A percentile compares a stretch with the other conserved stretches of the same genome.
These are phyloP conservation scores for Selenia dentaria DNA, from an alignment of 2,888 invertebrate species.

Conservation along the genomic window DNA sequence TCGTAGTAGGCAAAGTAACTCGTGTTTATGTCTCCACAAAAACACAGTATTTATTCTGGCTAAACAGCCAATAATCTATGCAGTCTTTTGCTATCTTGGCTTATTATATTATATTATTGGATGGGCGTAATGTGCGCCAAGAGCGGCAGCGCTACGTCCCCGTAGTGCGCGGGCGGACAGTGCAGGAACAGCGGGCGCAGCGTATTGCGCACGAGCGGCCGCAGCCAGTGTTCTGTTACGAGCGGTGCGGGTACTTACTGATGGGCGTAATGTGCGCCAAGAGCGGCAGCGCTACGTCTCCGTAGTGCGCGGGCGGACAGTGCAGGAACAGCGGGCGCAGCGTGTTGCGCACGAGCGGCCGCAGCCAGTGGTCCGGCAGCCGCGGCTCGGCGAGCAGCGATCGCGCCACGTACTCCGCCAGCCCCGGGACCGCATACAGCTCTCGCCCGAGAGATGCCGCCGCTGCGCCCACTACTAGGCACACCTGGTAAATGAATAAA, in stretches of 20 bases:
- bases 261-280: conserved; percentile 91
- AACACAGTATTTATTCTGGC: no score
- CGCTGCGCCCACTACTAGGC: conserved; percentile 85
- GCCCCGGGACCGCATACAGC: conserved; percentile 91
- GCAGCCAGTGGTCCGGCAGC: conserved; percentile 94
- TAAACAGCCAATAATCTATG: no score
- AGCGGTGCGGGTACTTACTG: conserved; percentile 83
- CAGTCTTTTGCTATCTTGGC: no score
- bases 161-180: conserved; percentile 93
- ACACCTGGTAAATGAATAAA: conserved; percentile 74
- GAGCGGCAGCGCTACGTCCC: conserved; percentile 90
- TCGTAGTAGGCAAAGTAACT: no score
- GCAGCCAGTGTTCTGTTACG: conserved; percentile 56
- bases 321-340: conserved; percentile 93
- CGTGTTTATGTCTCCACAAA: no score
- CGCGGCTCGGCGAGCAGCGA: conserved; percentile 89
- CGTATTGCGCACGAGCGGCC: conserved; percentile 93
- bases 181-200: conserved; percentile 93
- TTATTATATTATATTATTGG: no score
- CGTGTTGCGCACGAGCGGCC: conserved; percentile 93
- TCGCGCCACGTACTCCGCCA: conserved; percentile 89
- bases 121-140: conserved; percentile 91
- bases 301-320: conserved; percentile 93
- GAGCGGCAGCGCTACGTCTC: conserved; percentile 90
- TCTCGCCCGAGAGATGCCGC: conserved; percentile 93